Evolutionary conservation across 1,140 invertebrate genomes (phyloP).

Genomic region (Tribolium madens): DNA sequence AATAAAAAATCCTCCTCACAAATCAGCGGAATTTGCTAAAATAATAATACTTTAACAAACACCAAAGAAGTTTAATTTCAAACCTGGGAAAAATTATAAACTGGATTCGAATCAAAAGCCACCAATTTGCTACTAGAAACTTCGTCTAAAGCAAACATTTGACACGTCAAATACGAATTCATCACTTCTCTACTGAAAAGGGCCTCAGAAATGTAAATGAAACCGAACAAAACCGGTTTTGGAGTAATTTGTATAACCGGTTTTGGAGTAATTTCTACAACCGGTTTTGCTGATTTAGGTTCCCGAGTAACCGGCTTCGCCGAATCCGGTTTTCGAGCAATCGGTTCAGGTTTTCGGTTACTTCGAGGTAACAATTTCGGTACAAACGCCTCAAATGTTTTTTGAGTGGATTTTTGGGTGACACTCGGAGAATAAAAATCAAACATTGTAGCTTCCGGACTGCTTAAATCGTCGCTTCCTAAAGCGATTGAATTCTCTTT

Average conservation of each 20-base stretch:
- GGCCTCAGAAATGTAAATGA: conserved; percentile 68
- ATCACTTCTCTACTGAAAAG: conserved; percentile 63
- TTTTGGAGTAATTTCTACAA: neutral
- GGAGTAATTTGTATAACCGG: neutral
- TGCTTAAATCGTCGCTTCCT: conserved; percentile 44
- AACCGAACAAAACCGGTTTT: conserved; percentile 65
- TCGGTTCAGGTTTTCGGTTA: conserved; percentile 60
- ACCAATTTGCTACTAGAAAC: conserved; percentile 66
- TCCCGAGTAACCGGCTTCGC: conserved; percentile 8
- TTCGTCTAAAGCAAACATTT: conserved; percentile 68
- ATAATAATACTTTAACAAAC: conserved; percentile 65
- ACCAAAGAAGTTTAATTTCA: conserved; percentile 61
- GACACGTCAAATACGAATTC: conserved; percentile 68
- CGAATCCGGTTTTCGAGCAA: conserved; percentile 19
- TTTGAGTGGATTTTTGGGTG: conserved; percentile 26
- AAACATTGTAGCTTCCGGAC: neutral
- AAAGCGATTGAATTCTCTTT: conserved; percentile 40
- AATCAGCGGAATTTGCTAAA: conserved; percentile 70
- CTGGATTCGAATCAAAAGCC: conserved; percentile 65
- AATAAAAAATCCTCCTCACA: conserved; percentile 69
- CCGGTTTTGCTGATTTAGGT: conserved; percentile 7
- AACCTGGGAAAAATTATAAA: conserved; percentile 70
- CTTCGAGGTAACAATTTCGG: conserved; percentile 61
- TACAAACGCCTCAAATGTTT: conserved; percentile 62
- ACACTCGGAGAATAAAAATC: neutral